Evolutionary conservation across 2,797 vertebrate species (phyloP).

Genomic region (Salarias fasciatus): DNA sequence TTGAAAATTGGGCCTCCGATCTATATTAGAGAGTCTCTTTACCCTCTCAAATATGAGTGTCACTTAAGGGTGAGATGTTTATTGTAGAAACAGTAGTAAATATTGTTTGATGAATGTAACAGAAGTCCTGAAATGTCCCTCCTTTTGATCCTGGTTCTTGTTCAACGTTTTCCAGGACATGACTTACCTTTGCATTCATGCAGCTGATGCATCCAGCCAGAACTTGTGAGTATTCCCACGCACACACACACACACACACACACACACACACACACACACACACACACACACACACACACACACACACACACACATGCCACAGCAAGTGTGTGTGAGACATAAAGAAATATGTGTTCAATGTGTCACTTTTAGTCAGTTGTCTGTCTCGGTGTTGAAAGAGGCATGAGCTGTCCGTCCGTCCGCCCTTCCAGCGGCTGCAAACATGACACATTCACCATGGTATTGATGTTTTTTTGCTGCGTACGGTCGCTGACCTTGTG

Average conservation of each 20-base stretch:
- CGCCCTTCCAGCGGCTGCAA: conserved; percentile 26
- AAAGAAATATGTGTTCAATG: conserved; percentile 18
- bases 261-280: conserved; percentile 20
- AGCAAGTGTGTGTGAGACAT: neutral
- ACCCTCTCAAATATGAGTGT: no score
- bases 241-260: conserved; percentile 1
- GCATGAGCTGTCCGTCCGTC: conserved; percentile 53
- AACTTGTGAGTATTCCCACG: conserved; percentile 86
- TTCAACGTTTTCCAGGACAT: conserved; percentile 82
- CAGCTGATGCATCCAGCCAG: conserved; percentile 88
- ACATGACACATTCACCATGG: conserved; percentile 51
- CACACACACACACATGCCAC: neutral
- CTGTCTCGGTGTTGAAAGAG: conserved; percentile 56
- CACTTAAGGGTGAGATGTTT: no score
- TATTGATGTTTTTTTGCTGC: conserved; percentile 10
- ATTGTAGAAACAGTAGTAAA: no score
- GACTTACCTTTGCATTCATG: conserved; percentile 90
- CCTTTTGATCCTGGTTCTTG: conserved; percentile 9
- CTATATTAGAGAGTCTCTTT: no score
- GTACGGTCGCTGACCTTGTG: conserved; percentile 8
- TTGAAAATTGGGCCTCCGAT: conserved; percentile 1
- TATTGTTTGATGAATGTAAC: neutral
- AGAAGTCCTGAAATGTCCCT: neutral
- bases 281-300: conserved; percentile 7
- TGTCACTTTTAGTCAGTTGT: conserved; percentile 31